Percentiles rank a stretch among this genome's conserved stretches.
These are phyloP conservation scores for Camptogramma bilineatum DNA, from an alignment of 2,888 invertebrate genomes.

Conservation along the genomic window DNA sequence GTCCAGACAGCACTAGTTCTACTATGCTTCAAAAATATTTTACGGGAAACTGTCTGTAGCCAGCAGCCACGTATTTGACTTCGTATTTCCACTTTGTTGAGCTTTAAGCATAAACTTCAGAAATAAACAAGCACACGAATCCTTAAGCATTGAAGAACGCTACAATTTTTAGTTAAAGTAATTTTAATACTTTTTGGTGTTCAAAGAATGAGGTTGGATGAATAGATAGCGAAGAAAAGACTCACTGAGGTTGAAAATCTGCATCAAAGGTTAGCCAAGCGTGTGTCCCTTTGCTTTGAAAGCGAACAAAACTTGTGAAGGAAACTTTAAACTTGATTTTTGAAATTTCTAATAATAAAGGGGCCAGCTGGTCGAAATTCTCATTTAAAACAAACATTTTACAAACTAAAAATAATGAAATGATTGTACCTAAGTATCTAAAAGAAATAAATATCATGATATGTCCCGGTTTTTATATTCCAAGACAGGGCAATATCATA, in stretches of 20 bases:
- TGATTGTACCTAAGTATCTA: too few species aligned
- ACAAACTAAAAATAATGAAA: too few species aligned
- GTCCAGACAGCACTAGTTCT: too few species aligned
- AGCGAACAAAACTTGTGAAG: background rate
- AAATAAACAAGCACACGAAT: background rate
- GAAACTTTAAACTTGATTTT: constrained; percentile 1
- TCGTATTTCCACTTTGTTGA: too few species aligned
- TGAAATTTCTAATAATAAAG: background rate
- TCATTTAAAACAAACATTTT: background rate
- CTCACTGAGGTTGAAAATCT: constrained; percentile 33
- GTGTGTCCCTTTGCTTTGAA: constrained; percentile 27
- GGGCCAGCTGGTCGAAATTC: background rate
- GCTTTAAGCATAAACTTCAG: too few species aligned
- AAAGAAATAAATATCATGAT: too few species aligned
- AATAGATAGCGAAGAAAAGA: constrained; percentile 26
- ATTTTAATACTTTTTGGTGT: background rate
- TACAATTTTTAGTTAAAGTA: background rate
- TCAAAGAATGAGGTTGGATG: constrained; percentile 25
- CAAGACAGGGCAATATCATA: too few species aligned
- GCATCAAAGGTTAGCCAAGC: constrained; percentile 24
- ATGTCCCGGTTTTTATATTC: too few species aligned
- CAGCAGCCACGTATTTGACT: too few species aligned
- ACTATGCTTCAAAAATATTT: too few species aligned
- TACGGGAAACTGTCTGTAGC: too few species aligned
- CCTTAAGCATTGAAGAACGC: background rate